Evolutionary conservation across 1,140 invertebrate genomes (phyloP).

Genomic region (Pteromalus puparum): DNA sequence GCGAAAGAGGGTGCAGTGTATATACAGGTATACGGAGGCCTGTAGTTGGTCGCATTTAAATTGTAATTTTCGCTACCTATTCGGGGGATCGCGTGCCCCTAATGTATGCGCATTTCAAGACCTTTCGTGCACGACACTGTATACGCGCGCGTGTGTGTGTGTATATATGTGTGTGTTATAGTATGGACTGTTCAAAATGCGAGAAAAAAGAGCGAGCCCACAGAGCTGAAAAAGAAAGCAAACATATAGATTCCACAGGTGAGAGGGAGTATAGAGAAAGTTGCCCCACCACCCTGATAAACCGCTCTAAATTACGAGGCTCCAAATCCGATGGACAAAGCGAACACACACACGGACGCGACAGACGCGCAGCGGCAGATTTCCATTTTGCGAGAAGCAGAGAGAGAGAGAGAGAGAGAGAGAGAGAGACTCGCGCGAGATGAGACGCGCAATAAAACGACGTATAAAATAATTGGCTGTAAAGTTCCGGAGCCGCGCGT

Average conservation of each 20-base stretch:
- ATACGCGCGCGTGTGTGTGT: no score
- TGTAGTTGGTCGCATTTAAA: slow-evolving; percentile 67
- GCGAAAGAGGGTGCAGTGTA: slow-evolving; percentile 52
- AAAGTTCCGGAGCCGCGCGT: slow-evolving; percentile 60
- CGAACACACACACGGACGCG: neutral
- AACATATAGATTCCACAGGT: slow-evolving; percentile 27
- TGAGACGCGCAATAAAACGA: slow-evolving; percentile 65
- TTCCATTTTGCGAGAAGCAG: slow-evolving; percentile 47
- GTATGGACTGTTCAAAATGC: slow-evolving; percentile 48
- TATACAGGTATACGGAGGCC: slow-evolving; percentile 30
- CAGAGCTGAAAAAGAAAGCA: neutral
- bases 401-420: neutral
- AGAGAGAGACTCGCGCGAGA: slow-evolving; percentile 17
- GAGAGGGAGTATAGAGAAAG: neutral
- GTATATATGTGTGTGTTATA: no score
- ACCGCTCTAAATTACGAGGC: slow-evolving; percentile 29
- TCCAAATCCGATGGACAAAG: slow-evolving; percentile 1
- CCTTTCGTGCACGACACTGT: slow-evolving; percentile 67
- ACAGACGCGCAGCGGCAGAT: neutral
- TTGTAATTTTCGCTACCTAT: slow-evolving; percentile 73
- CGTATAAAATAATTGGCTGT: slow-evolving; percentile 74
- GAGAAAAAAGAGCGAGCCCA: neutral
- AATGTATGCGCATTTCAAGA: slow-evolving; percentile 74
- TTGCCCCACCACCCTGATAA: slow-evolving; percentile 25
- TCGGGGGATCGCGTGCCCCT: slow-evolving; percentile 71